Evolutionary conservation across 2,888 invertebrate genomes (phyloP), one percentile per base, ranked within the genome.

Genomic region (Sisyra nigra): DNA sequence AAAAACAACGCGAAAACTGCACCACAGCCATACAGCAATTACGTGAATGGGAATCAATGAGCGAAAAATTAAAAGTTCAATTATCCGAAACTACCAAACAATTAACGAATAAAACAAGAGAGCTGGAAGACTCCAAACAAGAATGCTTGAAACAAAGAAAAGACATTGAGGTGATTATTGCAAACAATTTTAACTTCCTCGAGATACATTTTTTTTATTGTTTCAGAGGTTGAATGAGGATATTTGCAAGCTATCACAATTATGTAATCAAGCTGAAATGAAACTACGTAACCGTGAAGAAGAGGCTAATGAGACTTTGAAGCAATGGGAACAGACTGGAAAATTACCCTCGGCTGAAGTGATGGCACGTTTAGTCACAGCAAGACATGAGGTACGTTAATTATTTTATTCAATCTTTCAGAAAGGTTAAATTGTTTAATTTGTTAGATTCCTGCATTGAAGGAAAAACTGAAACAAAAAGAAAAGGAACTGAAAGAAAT

Each of bases 211-310:
- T 13, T 33, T 44, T 37, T 37, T 46, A 48, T 48, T 46, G 47
- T 55, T 59, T 47, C 54, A 71, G 71, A 67, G 66, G 53, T 58
- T 72, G 44, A 71, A 68, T 53, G 67, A 69, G 56, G 72, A 72
- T 51, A 68, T 72, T 48, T 71, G 71, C 52, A 69, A 69, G 51
- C 57, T 72, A 52, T 71, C 71, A 48, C 69, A 70, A 2, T 59
- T 70, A 40, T 63, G 71, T 52, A 65, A 66, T 46, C 62, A 65
- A 52, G 53, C 59, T 24, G 62, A 63, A 51, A 42, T 59, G 41
- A 57, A 59, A 45, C 52, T 54, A 41, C 58, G 56, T 45, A 50
- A 53, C 24, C 61, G 57, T 43, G 61, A 64, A 39, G 65, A 66
- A 41, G 61, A 62, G 48, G 58, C 61, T 38, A 50, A 56, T 7